Evolutionary conservation across 1,140 invertebrate genomes (phyloP).

Genomic region (Berghia stephanieae): DNA sequence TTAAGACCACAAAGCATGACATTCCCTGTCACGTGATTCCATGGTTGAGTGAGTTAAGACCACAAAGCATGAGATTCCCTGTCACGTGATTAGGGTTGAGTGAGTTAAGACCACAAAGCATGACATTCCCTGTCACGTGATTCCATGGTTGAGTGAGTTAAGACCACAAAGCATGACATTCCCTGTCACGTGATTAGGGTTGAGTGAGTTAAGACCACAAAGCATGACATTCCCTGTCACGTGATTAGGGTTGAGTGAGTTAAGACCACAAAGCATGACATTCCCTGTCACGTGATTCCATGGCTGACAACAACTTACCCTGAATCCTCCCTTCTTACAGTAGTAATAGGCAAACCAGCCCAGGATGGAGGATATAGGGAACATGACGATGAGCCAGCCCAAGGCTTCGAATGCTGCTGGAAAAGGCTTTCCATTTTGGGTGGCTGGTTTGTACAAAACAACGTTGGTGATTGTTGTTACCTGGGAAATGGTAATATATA

Average conservation of each 20-base stretch:
- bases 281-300: neutral
- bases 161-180: neutral
- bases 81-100: too few species aligned
- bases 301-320: slow-evolving; percentile 38
- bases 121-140: too few species aligned
- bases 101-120: too few species aligned
- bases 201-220: neutral
- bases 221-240: neutral
- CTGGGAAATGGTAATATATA: too few species aligned
- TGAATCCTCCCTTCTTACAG: slow-evolving; percentile 56
- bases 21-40: too few species aligned
- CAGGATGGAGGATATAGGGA: slow-evolving; percentile 77
- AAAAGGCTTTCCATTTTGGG: slow-evolving; percentile 72
- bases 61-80: too few species aligned
- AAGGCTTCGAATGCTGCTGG: slow-evolving; percentile 80
- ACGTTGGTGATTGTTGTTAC: slow-evolving; percentile 84
- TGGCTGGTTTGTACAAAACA: slow-evolving; percentile 75
- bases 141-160: neutral
- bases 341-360: slow-evolving; percentile 62
- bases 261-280: neutral
- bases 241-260: too few species aligned
- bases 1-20: too few species aligned
- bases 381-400: slow-evolving; percentile 76
- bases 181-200: too few species aligned
- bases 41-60: too few species aligned